phyloP scores from a whole-genome alignment of 2,113 vertebrate species.

The Theropithecus gelada region DNA sequence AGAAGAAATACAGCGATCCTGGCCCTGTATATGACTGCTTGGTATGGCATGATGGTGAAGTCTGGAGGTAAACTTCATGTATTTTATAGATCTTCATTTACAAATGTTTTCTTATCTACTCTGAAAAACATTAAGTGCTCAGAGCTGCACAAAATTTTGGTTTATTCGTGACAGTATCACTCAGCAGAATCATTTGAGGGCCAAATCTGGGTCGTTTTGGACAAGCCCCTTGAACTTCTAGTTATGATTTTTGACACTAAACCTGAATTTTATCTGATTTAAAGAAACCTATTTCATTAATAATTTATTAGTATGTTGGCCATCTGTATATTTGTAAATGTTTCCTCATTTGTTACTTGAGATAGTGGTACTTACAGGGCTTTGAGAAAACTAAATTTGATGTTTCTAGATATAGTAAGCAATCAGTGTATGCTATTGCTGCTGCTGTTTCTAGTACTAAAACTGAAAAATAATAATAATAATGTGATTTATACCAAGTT shows the following conservation, averaged over 20 bases:
- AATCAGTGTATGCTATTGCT: background rate
- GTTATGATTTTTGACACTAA: background rate
- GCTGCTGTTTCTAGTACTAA: background rate
- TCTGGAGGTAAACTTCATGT: slow-evolving; percentile 89
- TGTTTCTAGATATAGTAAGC: background rate
- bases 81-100: background rate
- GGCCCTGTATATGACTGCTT: slow-evolving; percentile 98
- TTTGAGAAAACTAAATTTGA: background rate
- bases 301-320: background rate
- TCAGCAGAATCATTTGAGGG: background rate
- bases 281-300: background rate
- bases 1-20: slow-evolving; percentile 98
- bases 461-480: background rate
- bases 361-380: background rate
- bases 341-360: background rate
- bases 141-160: background rate
- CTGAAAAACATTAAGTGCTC: background rate
- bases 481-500: background rate
- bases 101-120: background rate
- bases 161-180: background rate
- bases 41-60: slow-evolving; percentile 94
- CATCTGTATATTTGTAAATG: background rate
- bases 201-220: background rate
- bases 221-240: background rate
- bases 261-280: background rate